A percentile compares a stretch with the other conserved stretches of the same genome.
Conservation (phyloP, 2,797 vertebrate genomes). For the Thaleichthys pacificus region DNA sequence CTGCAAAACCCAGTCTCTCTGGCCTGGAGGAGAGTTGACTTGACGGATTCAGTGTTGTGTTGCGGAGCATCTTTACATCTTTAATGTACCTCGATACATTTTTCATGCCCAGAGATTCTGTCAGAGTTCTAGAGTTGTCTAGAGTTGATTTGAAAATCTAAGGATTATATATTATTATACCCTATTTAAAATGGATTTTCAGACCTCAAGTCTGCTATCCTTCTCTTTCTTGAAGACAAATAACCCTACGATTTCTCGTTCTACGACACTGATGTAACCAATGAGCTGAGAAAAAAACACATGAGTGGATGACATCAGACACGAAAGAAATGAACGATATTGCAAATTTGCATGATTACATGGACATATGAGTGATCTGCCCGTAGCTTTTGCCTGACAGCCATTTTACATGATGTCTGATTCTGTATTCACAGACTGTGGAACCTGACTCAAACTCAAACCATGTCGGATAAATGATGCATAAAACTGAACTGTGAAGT, state of each 20-base stretch:
- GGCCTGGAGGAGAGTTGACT: not conserved
- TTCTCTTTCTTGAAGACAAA: slow-evolving; percentile 14
- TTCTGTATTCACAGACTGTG: slow-evolving; percentile 53
- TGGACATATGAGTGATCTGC: slow-evolving; percentile 76
- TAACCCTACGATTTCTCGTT: slow-evolving; percentile 6
- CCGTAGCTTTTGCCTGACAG: slow-evolving; percentile 67
- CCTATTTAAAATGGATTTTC: not conserved
- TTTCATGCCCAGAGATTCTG: too few relatives aligned
- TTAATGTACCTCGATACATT: too few relatives aligned
- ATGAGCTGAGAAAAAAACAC: slow-evolving; percentile 60
- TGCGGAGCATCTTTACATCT: not conserved
- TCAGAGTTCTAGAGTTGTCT: not conserved
- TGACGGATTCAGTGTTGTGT: not conserved
- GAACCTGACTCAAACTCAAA: slow-evolving; percentile 32
- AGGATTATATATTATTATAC: not conserved
- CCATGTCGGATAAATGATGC: slow-evolving; percentile 53
- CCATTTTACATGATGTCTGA: slow-evolving; percentile 61
- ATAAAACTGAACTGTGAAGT: slow-evolving; percentile 32
- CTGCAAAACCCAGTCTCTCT: not conserved
- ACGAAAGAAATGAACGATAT: slow-evolving; percentile 62
- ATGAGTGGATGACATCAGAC: slow-evolving; percentile 65
- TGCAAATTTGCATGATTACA: slow-evolving; percentile 75
- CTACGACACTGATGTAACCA: slow-evolving; percentile 38
- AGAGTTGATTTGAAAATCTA: slow-evolving; percentile 2
- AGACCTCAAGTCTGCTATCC: too few relatives aligned